Evolutionary conservation across 2,797 vertebrate species (phyloP), one percentile per base, ranked within the genome.

Genomic region (Cephalopachus bancanus): DNA sequence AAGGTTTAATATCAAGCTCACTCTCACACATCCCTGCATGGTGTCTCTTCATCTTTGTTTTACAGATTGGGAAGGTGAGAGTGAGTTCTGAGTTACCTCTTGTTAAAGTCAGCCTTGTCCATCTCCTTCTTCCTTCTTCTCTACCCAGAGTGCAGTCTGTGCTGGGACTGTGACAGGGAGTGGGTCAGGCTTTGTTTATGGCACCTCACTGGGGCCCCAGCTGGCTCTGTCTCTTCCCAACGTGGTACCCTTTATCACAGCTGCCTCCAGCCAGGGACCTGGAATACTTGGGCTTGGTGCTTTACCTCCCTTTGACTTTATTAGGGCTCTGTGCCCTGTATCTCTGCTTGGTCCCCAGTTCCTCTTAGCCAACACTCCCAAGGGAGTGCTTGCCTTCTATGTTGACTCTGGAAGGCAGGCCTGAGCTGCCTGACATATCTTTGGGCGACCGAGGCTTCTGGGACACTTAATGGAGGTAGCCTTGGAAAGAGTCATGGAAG

Each of bases 331-430:
- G 51, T 16, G 16, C 92, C 67, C 28, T 85, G 0, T 81, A 71
- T 80, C 76, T 79, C 20, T 83, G 33, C 72, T 83, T 95, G 55
- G 81, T 85, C 93, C 81, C 74, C 17, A 83, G 8, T 93, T 96
- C 16, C 33, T 81, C 81, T 78, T 17, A 86, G 79, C 33, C 49
- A 49, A 0, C 26, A 16, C 93, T 94, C 59, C 59, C 62, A 86
- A 83, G 69, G 44, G 51, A 86, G 62, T 87, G 30, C 76, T 60
- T 71, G 7, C n/a, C 79, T 81, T 94, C 64, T 79, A 0, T 16
- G 10, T 15, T 86, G 37, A 55, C n/a, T n/a, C 22, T 89, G 69
- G n/a, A 53, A 86, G 65, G 89, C 22, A 87, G 20, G 62, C 30
- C 55, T 92, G 26, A 80, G 24, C 26, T 87, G 28, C 91, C 53